Percentiles rank a stretch among this genome's conserved stretches.
Conservation (phyloP, 2,888 invertebrate genomes). For the Minunthozetes semirufus region DNA sequence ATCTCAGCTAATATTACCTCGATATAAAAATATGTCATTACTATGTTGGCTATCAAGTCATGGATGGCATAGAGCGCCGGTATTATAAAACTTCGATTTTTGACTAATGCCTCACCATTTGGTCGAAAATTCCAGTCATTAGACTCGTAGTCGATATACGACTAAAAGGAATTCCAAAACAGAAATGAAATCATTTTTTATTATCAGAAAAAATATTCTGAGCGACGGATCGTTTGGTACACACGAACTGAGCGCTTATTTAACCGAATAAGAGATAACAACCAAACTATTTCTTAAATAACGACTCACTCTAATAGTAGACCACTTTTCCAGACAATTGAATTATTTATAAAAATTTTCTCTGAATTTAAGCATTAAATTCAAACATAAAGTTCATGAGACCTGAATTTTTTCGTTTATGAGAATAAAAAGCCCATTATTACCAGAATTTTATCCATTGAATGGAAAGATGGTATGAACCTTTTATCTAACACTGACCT, state of each 20-base stretch:
- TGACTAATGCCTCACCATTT: neutral
- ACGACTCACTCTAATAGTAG: neutral
- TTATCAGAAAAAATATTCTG: neutral
- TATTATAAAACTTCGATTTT: slow-evolving; percentile 4
- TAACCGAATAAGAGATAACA: slow-evolving; percentile 6
- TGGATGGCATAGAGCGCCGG: neutral
- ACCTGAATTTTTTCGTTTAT: too few relatives aligned
- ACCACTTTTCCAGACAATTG: neutral
- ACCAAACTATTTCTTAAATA: neutral
- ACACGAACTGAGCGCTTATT: neutral
- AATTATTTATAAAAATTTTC: neutral
- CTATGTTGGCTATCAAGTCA: neutral
- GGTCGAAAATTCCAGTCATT: neutral
- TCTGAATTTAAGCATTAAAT: neutral
- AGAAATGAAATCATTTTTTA: slow-evolving; percentile 12
- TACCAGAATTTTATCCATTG: too few relatives aligned
- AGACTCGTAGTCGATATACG: neutral
- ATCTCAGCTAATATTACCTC: neutral
- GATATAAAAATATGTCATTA: slow-evolving; percentile 7
- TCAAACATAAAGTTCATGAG: too few relatives aligned
- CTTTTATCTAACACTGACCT: too few relatives aligned
- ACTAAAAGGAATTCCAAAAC: neutral
- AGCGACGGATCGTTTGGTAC: neutral
- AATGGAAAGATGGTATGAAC: too few relatives aligned
- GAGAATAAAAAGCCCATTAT: too few relatives aligned